These are phyloP conservation scores for Salarias fasciatus DNA, from an alignment of 2,797 vertebrate species.

Conservation along the genomic window DNA sequence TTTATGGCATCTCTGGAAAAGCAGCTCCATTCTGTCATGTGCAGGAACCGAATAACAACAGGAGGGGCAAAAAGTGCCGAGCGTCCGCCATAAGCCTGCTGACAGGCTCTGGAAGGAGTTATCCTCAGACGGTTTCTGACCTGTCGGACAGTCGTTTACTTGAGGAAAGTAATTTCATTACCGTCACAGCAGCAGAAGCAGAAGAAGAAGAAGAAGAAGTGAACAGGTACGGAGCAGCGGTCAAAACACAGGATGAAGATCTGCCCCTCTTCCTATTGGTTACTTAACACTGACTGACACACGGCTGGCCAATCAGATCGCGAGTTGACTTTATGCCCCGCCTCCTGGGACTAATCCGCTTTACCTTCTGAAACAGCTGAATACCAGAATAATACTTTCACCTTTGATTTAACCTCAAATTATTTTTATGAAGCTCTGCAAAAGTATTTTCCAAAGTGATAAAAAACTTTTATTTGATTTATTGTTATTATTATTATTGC, in stretches of 20 bases:
- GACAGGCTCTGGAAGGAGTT: no score
- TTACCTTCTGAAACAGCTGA: conserved; percentile 10
- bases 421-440: no score
- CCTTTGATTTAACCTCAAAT: no score
- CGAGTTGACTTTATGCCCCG: not conserved
- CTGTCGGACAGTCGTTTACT: no score
- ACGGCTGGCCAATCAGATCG: conserved; percentile 43
- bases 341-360: conserved; percentile 61
- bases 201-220: not conserved
- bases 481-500: no score
- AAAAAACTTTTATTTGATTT: no score
- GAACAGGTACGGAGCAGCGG: conserved; percentile 5
- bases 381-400: no score
- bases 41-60: conserved; percentile 10
- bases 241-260: conserved; percentile 12
- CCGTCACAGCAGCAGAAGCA: not conserved
- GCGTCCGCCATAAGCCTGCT: conserved; percentile 12
- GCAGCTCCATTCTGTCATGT: conserved; percentile 58
- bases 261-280: conserved; percentile 38
- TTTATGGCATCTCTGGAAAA: conserved; percentile 61
- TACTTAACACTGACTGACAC: conserved; percentile 29
- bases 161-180: not conserved
- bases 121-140: no score
- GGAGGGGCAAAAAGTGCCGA: not conserved
- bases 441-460: no score